These are phyloP conservation scores for Bungarus multicinctus DNA, from an alignment of 2,113 vertebrate genomes.

Conservation along the genomic window DNA sequence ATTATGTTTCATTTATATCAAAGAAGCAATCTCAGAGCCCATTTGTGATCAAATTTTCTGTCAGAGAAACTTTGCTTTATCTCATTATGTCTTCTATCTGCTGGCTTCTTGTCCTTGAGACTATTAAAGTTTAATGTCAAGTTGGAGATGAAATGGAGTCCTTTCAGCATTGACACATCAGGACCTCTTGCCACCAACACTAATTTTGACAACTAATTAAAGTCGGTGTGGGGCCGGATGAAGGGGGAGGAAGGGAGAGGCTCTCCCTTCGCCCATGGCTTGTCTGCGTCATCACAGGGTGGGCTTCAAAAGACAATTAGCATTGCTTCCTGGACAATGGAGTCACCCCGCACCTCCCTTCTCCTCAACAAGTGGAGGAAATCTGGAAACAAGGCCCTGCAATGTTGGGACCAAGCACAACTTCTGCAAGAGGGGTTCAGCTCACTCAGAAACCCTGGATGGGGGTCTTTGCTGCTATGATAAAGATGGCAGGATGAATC, in stretches of 20 bases:
- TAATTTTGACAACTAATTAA: constrained; percentile 73
- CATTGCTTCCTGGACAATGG: not conserved
- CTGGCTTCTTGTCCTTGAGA: constrained; percentile 82
- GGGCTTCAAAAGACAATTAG: not conserved
- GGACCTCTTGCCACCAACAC: constrained; percentile 69
- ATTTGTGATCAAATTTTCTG: constrained; percentile 85
- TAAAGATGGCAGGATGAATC: not conserved
- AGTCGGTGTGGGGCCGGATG: constrained; percentile 26
- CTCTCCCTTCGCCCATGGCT: constrained; percentile 16
- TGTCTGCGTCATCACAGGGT: not conserved
- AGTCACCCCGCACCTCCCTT: fast-evolving
- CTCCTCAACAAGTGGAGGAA: not conserved
- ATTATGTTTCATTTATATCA: constrained; percentile 84
- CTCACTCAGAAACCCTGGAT: not conserved
- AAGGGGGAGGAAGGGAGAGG: constrained; percentile 4
- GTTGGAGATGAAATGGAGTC: constrained; percentile 79
- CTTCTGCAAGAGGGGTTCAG: fast-evolving
- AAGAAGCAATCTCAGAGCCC: constrained; percentile 80
- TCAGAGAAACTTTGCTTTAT: constrained; percentile 83
- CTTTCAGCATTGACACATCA: constrained; percentile 77
- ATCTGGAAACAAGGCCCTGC: not conserved
- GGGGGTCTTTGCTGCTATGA: not conserved
- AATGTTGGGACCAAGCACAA: too few relatives aligned
- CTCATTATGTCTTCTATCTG: constrained; percentile 81
- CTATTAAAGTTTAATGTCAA: constrained; percentile 84